These are phyloP conservation scores for Caenorhabditis sinica DNA, from an alignment of 2,888 invertebrate genomes.

Conservation along the genomic window DNA sequence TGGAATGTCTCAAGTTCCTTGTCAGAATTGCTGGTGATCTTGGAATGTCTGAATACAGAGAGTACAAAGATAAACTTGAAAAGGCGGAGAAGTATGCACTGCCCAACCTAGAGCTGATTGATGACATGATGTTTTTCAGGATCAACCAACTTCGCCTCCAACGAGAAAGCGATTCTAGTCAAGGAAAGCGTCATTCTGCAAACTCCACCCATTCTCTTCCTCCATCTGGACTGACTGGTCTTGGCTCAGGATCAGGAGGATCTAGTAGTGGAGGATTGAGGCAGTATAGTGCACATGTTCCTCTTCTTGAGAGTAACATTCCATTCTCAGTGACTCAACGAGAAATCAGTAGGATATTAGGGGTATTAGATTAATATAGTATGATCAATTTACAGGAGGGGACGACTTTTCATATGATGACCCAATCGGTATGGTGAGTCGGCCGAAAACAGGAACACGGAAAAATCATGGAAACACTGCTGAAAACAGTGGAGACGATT, in stretches of 20 bases:
- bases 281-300: conserved; percentile 57
- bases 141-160: conserved; percentile 71
- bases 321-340: conserved; percentile 73
- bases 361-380: neutral
- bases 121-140: conserved; percentile 13
- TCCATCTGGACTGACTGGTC: conserved; percentile 29
- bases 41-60: conserved; percentile 92
- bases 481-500: conserved; percentile 86
- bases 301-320: conserved; percentile 62
- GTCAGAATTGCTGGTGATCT: conserved; percentile 93
- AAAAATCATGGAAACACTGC: conserved; percentile 2
- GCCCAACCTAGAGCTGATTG: neutral
- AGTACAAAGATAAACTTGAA: conserved; percentile 83
- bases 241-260: conserved; percentile 50
- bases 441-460: conserved; percentile 84
- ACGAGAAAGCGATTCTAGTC: conserved; percentile 77
- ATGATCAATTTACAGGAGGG: conserved; percentile 56
- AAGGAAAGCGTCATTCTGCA: conserved; percentile 80
- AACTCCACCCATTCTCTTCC: conserved; percentile 74
- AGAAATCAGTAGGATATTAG: conserved; percentile 71
- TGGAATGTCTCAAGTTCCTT: conserved; percentile 93
- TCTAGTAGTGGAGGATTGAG: conserved; percentile 38
- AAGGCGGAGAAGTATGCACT: conserved; percentile 67
- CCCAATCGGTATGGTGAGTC: conserved; percentile 85
- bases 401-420: conserved; percentile 84